Conservation (phyloP, 2,797 vertebrate species). For the Enteromius mattozi region DNA sequence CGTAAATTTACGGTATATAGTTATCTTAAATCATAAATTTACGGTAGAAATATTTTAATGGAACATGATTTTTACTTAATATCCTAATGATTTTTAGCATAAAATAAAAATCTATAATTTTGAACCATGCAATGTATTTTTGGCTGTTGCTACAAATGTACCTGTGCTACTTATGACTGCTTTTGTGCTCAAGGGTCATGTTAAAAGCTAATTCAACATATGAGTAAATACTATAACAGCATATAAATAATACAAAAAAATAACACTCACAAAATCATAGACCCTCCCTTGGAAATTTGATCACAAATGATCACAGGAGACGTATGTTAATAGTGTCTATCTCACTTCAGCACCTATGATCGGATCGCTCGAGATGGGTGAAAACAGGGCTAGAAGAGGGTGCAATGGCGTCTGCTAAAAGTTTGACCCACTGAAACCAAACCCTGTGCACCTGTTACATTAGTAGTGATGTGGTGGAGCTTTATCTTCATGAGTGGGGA, state of each 20-base stretch:
- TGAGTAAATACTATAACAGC: neutral
- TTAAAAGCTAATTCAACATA: neutral
- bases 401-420: neutral
- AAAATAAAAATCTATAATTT: no score
- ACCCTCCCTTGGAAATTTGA: neutral
- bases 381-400: neutral
- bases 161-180: no score
- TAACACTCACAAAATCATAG: neutral
- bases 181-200: no score
- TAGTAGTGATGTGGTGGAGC: neutral
- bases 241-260: no score
- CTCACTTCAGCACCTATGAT: neutral
- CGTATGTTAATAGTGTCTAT: neutral
- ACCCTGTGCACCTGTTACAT: conserved; percentile 27
- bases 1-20: no score
- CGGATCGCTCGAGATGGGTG: neutral
- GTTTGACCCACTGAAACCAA: neutral
- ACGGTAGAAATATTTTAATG: no score
- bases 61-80: no score
- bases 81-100: no score
- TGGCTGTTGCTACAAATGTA: no score
- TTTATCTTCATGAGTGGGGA: conserved; percentile 1
- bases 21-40: no score
- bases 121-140: no score
- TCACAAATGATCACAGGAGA: neutral